Evolutionary conservation across 2,113 vertebrate species (phyloP), one percentile per base, ranked within the genome.

Genomic region (Dromas ardeola): DNA sequence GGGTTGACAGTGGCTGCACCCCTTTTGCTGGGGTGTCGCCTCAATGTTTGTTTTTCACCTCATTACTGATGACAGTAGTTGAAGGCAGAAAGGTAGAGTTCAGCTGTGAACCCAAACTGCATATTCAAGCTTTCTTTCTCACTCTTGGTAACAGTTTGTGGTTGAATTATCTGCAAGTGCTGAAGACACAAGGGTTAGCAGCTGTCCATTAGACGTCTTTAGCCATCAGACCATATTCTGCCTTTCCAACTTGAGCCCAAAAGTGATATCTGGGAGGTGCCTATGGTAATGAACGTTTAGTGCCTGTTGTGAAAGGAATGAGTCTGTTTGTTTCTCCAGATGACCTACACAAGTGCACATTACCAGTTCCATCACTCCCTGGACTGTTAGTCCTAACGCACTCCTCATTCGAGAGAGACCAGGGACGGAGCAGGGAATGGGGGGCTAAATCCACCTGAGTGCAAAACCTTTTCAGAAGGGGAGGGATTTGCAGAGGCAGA

Each of bases 351-450:
- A 43, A 65, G 20, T 7, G 18, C 15, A 25, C 13, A 1, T 6
- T 36, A 6, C 3, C 50, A 53, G 12, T 8, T 40, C 12, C 9
- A 66, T 38, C 45, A 49, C 59, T 42, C 18, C 26, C 30, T 56
- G 70, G 17, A 21, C 22, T 69, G 10, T 42, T 47, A 49, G 20
- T 53, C 45, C n/a, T 83, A 69, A 43, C 11, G 32, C 1, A 3
- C 1, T 76, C 4, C n/a, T 43, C 1, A 0, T 5, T 43, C 40
- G n/a, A 56, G 13, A 50, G n/a, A 38, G 4, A 67, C 1, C 6
- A 78, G 70, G 29, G 7, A 32, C 0, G 3, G 21, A 78, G 25
- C 4, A 73, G 25, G 13, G 34, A 53, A 70, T 15, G 9, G 21
- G 9, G 10, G 8, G 18, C 6, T 81, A 56, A 93, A 83, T 25